phyloP scores from a whole-genome alignment of 2,113 vertebrate species.

The Neolamprologus kungweensis region DNA sequence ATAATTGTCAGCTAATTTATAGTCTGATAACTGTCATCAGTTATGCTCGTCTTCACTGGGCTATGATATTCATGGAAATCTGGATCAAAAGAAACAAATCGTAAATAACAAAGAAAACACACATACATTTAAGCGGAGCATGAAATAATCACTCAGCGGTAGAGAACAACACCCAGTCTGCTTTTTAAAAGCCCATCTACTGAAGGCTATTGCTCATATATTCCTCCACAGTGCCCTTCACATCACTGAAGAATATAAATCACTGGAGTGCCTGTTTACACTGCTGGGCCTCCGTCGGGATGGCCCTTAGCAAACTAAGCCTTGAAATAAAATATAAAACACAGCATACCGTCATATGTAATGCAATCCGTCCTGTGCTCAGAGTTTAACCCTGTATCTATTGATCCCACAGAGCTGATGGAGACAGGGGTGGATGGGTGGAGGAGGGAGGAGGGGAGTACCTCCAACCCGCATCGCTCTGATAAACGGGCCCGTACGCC shows the following conservation, averaged over 20 bases:
- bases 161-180: constrained; percentile 1
- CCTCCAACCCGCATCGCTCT: constrained; percentile 42
- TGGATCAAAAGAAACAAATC: neutral
- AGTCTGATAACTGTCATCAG: constrained; percentile 7
- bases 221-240: constrained; percentile 65
- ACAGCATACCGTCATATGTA: neutral
- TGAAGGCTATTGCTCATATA: constrained; percentile 37
- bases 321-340: neutral
- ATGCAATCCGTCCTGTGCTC: neutral
- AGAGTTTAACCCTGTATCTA: constrained; percentile 44
- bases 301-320: neutral
- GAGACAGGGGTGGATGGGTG: constrained; percentile 37
- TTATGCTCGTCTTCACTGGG: neutral
- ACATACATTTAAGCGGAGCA: constrained; percentile 43
- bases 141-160: constrained; percentile 35
- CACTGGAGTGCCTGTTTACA: neutral
- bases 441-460: neutral
- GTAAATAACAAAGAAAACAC: neutral
- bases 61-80: constrained; percentile 2
- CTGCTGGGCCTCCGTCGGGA: neutral
- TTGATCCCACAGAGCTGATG: constrained; percentile 54
- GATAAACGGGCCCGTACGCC: constrained; percentile 44
- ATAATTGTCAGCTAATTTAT: constrained; percentile 2
- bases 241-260: constrained; percentile 34
- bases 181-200: constrained; percentile 30